Base-by-base conservation (phyloP, 2,113 vertebrate genomes). In the Pogona vitticeps region DNA sequence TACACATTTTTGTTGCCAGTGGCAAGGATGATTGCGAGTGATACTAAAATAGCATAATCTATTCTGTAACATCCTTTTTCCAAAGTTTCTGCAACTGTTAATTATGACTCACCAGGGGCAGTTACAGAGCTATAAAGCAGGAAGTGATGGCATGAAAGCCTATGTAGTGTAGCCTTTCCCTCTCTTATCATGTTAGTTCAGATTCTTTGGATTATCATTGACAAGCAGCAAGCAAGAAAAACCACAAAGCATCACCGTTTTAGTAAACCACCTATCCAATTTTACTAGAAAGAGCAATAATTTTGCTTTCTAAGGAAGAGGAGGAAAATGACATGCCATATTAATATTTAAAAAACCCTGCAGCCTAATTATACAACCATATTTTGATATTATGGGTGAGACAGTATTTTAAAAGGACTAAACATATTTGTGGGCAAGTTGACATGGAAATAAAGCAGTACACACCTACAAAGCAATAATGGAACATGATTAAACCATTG, bases 1-100 rank as follows among this genome's bases (percentile, higher is more conserved):
- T 94, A 93, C 81, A 92, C 89, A 94, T 92, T 94, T 96, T 93
- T 88, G 91, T 94, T 95, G 94, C 92, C 89, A 93, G 76, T 77
- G 85, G 59, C 88, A 90, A 87, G 84, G 84, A 88, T 91, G 86
- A 91, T 79, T 90, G 89, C 88, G 87, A 87, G 12, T 82, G 81
- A 88, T 92, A 91, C 73, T n/a, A 82, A 87, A 91, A 93, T 67
- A 92, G 90, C 84, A 86, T 85, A 92, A 84, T 90, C 91, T 4
- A 0, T 90, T 85, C 76, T 91, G 78, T 88, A 85, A 77, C 82
- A 78, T 68, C 91, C 87, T 84, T 84, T 90, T 93, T 90, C 73
- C 88, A 92, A 95, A 92, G 92, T 59, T 95, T 93, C 83, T 82
- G 91, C 76, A 6, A 0, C 18, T 80, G 63, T 89, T 92, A 89